Evolutionary conservation across 2,113 vertebrate genomes (phyloP), one percentile per base, ranked within the genome.

Genomic region (Pseudopipra pipra): DNA sequence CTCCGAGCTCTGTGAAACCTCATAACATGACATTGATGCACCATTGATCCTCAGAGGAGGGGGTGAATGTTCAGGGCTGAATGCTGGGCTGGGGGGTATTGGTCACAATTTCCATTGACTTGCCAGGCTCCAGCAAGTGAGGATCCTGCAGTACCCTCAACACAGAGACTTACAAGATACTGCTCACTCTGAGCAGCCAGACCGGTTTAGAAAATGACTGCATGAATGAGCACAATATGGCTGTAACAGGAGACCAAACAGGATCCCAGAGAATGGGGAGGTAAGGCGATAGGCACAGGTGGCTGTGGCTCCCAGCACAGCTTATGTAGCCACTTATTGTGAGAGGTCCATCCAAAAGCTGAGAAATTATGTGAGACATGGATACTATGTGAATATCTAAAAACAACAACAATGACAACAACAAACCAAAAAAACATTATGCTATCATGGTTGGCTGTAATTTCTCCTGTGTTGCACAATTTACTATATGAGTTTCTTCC

Each of bases 191-290:
- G 61, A 73, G 63, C 79, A 79, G 54, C 46, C 86, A 46, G 71
- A 77, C 73, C 8, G 23, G 93, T 92, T 94, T 91, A 37, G 88
- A 93, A 65, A 94, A 41, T 65, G 91, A 56, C 52, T 79, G 80
- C 49, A 16, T 66, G 85, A 96, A 72, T 47, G 87, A 89, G 74
- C 62, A 81, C 72, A 46, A 30, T 3, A 7, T 1, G 3, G 56
- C 55, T 80, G 68, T 73, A 94, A 93, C 52, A 51, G 41, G 74
- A 93, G 16, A 65, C 25, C 33, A 7, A 54, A 41, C 0, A 11
- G 35, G 49, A 46, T 43, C 23, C 35, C 89, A 31, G 54, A 20
- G 77, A 92, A 59, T 17, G 19, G 65, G 54, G 27, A 86, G 44
- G 62, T 43, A 67, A 74, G 59, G 19, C 0, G 9, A 65, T 15